Conservation (phyloP, 1,140 invertebrate genomes). For the Apis dorsata region DNA sequence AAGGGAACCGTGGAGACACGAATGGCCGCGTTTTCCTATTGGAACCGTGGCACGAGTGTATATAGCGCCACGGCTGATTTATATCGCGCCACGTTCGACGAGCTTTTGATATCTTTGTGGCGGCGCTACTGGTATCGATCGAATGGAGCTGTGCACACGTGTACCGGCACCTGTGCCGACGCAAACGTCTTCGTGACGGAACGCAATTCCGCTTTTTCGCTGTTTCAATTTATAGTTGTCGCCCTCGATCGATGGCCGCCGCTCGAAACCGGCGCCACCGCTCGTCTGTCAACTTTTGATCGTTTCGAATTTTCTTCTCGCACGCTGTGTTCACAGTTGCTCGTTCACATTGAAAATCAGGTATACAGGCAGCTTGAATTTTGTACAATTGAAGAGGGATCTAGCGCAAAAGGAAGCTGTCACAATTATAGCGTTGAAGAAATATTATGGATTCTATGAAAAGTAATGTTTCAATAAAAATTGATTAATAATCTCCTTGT, state of each 20-base stretch:
- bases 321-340: no score
- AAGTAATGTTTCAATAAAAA: no score
- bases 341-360: no score
- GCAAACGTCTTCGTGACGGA: slow-evolving; percentile 31
- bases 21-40: background rate
- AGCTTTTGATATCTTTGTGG: slow-evolving; percentile 46
- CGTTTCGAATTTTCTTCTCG: background rate
- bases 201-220: slow-evolving; percentile 23
- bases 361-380: no score
- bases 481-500: no score
- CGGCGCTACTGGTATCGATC: slow-evolving; percentile 81
- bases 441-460: no score
- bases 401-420: no score
- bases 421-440: no score
- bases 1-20: background rate
- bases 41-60: slow-evolving; percentile 7
- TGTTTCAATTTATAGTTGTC: slow-evolving; percentile 26
- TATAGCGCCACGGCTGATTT: slow-evolving; percentile 15
- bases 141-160: slow-evolving; percentile 56
- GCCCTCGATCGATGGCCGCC: slow-evolving; percentile 7
- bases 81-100: slow-evolving; percentile 35
- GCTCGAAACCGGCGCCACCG: background rate
- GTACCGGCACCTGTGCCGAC: slow-evolving; percentile 14
- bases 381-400: no score
- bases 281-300: background rate